A percentile compares a stretch with the other conserved stretches of the same genome.
Conservation (phyloP, 1,140 invertebrate species). For the Mylabris phalerata region DNA sequence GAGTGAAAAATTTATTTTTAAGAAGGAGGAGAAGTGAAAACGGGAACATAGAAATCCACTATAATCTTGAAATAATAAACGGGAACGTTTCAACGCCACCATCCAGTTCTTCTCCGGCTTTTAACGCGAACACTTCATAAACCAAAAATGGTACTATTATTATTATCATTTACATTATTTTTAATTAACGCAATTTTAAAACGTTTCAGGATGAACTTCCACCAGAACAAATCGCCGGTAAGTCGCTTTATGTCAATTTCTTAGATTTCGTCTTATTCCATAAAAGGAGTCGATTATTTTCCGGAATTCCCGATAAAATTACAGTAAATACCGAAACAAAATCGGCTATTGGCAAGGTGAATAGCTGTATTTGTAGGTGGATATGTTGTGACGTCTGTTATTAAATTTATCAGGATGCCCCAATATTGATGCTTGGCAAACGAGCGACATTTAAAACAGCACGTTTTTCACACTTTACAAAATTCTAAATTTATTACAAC, state of each 20-base stretch:
- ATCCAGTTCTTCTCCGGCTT: constrained; percentile 9
- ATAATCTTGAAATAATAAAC: constrained; percentile 23
- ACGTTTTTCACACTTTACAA: not conserved
- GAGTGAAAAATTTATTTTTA: too few relatives aligned
- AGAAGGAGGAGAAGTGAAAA: too few relatives aligned
- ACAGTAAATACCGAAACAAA: not conserved
- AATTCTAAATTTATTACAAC: not conserved
- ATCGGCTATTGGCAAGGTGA: not conserved
- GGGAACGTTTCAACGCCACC: constrained; percentile 1
- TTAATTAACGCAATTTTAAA: not conserved
- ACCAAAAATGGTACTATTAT: constrained; percentile 1
- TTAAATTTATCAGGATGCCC: not conserved
- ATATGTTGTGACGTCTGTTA: not conserved
- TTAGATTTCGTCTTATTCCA: not conserved
- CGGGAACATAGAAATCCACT: constrained; percentile 23
- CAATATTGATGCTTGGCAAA: not conserved
- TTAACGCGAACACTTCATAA: not conserved
- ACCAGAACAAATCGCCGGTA: constrained; percentile 40
- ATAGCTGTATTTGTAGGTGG: not conserved
- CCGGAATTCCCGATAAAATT: not conserved
- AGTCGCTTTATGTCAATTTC: constrained; percentile 9
- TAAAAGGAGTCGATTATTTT: not conserved
- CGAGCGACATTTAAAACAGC: not conserved
- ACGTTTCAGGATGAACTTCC: constrained; percentile 39
- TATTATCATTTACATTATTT: constrained; percentile 1